Evolutionary conservation across 2,797 vertebrate species (phyloP).

Genomic region (Sebastes cheni): DNA sequence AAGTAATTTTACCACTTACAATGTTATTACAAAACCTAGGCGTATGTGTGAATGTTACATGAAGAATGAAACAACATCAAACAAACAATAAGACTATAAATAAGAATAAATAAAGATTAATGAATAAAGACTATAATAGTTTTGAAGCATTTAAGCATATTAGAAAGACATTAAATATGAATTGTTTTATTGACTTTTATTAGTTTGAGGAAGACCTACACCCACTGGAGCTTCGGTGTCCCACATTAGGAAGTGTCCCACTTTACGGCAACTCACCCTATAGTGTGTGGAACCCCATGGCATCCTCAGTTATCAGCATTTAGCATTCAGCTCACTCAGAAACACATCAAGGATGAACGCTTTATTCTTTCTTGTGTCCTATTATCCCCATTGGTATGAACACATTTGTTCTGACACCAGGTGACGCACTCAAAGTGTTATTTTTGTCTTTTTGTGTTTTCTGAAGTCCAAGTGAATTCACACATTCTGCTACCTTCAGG

Average conservation of each 20-base stretch:
- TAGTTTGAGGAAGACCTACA: no score
- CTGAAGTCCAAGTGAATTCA: constrained; percentile 42
- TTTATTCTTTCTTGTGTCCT: neutral
- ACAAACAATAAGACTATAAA: no score
- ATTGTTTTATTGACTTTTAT: no score
- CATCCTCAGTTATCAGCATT: constrained; percentile 18
- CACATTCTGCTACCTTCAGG: constrained; percentile 55
- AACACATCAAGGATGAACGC: neutral
- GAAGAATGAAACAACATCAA: no score
- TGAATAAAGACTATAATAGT: no score
- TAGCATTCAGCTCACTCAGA: constrained; percentile 33
- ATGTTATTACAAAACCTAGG: no score
- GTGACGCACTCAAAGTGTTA: constrained; percentile 8
- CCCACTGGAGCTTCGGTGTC: no score
- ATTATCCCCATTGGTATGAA: constrained; percentile 6
- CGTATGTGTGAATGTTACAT: no score
- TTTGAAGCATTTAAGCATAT: neutral
- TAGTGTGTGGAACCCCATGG: constrained; percentile 31
- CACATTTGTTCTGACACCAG: constrained; percentile 20
- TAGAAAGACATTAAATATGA: no score
- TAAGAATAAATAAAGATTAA: no score
- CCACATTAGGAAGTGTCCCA: no score
- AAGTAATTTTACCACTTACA: no score
- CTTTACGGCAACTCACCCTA: neutral
- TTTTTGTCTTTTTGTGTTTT: constrained; percentile 3